Conservation (phyloP, 2,888 invertebrate genomes). For the Cephus pulcher region DNA sequence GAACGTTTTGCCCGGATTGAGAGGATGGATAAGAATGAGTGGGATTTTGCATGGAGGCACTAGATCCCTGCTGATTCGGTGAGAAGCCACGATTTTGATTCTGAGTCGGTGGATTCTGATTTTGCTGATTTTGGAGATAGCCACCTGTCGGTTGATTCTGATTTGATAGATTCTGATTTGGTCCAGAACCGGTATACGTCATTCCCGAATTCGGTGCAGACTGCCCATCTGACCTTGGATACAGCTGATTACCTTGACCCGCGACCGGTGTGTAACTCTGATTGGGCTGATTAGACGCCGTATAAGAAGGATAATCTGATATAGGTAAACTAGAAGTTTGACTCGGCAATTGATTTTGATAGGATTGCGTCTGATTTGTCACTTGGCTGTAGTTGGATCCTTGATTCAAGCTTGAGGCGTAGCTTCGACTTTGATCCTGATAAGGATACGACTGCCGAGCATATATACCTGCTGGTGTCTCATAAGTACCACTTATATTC, state of each 20-base stretch:
- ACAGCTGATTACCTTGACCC: conserved; percentile 49
- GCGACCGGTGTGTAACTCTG: conserved; percentile 48
- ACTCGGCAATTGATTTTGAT: conserved; percentile 40
- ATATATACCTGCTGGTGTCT: conserved; percentile 48
- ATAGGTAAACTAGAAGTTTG: conserved; percentile 47
- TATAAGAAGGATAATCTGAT: conserved; percentile 51
- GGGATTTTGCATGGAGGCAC: conserved; percentile 25
- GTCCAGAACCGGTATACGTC: conserved; percentile 41
- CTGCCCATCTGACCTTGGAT: conserved; percentile 45
- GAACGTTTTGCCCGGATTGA: conserved; percentile 29
- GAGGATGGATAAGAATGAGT: conserved; percentile 26
- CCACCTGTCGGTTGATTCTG: conserved; percentile 6
- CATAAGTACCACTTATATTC: conserved; percentile 48
- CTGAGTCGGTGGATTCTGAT: conserved; percentile 30
- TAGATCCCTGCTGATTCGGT: conserved; percentile 34
- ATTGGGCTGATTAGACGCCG: conserved; percentile 39
- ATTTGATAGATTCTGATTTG: conserved; percentile 32
- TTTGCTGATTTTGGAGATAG: conserved; percentile 36
- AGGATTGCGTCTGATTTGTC: conserved; percentile 40
- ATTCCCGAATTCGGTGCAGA: conserved; percentile 43
- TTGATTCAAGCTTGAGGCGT: conserved; percentile 47
- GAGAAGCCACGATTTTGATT: conserved; percentile 30
- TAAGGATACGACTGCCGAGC: conserved; percentile 53
- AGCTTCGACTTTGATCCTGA: conserved; percentile 55
- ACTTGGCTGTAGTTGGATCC: conserved; percentile 53